Evolutionary conservation across 2,888 invertebrate species (phyloP), one percentile per base, ranked within the genome.

Genomic region (Gisinianus flammeolus): DNA sequence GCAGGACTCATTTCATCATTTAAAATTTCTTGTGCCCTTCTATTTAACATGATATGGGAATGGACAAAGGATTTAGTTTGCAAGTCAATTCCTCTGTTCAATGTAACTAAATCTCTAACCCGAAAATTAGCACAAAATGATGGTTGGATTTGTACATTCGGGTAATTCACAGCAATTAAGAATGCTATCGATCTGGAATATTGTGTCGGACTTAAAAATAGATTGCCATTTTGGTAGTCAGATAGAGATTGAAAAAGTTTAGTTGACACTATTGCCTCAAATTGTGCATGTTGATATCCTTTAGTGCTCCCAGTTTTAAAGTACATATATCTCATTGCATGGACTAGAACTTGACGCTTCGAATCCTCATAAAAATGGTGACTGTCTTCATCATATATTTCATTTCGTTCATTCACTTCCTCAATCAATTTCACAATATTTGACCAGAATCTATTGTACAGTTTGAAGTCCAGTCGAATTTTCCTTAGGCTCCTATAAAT

Each of bases 381-480:
- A 19, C 19, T 19, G 12, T 44, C 44, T 1, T 26, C 28, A 64
- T 24, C 24, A 28, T 64, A 26, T 68, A 5, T 8, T 26, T 30
- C 64, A 12, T 33, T 8, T 10, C 1, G 4, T 12, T 56, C 56
- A 16, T 26, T 56, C 28, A 22, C 4, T 10, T 52, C 5, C 8
- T 10, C 22, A n/a, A 78, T 10, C 0, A 75, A 30, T 62, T 31
- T 31, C 0, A 64, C 62, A 12, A 80, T 80, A 31, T 73, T 79
- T 1, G 52, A 35, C 84, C 84, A 84, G 56, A 73, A 84, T 16
- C 75, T 69, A 52, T 83, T 54, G 31, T 79, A 79, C 0, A 81
- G 2, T 12, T 62, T 58, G 22, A 26, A 28, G 66, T 82, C 80
- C 19, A 68, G 73, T 3, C 78, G 58, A 33, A 67, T 75, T n/a